These are phyloP conservation scores for Lasioglossum baleicum DNA, from an alignment of 1,140 invertebrate species.

Conservation along the genomic window DNA sequence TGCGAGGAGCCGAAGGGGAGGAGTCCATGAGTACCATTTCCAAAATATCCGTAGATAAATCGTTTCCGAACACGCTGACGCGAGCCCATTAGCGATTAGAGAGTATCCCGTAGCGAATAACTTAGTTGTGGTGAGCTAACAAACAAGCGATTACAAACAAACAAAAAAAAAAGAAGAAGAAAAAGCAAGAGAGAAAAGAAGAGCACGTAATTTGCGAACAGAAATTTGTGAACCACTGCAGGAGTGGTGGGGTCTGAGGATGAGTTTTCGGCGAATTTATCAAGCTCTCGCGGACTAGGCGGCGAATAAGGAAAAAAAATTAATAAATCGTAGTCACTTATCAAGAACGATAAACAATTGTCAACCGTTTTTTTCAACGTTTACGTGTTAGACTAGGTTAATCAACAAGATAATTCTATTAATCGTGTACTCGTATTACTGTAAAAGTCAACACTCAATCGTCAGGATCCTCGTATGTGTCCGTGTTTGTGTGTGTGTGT, in stretches of 20 bases:
- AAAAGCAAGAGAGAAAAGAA: not conserved
- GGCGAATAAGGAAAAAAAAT: conserved; percentile 23
- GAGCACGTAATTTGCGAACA: too few species aligned
- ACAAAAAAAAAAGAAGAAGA: not conserved
- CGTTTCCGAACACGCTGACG: conserved; percentile 42
- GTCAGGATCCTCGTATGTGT: conserved; percentile 25
- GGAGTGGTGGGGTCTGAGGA: not conserved
- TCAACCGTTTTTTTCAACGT: conserved; percentile 68
- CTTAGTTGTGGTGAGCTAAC: conserved; percentile 36
- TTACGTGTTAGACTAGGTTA: conserved; percentile 69
- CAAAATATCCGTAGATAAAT: conserved; percentile 31
- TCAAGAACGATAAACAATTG: conserved; percentile 55
- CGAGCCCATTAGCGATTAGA: conserved; percentile 32
- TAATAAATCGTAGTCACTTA: conserved; percentile 36
- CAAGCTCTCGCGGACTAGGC: conserved; percentile 32
- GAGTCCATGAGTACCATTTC: conserved; percentile 5
- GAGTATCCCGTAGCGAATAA: conserved; percentile 24
- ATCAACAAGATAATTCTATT: conserved; percentile 54
- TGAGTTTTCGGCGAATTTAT: conserved; percentile 31
- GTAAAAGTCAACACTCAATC: conserved; percentile 43
- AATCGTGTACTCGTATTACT: conserved; percentile 60
- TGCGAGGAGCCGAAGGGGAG: conserved; percentile 33
- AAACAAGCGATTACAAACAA: conserved; percentile 25
- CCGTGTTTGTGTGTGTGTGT: too few species aligned
- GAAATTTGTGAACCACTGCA: too few species aligned